phyloP scores from a whole-genome alignment of 2,113 vertebrate genomes.

The Chamaetylas fuelleborni region DNA sequence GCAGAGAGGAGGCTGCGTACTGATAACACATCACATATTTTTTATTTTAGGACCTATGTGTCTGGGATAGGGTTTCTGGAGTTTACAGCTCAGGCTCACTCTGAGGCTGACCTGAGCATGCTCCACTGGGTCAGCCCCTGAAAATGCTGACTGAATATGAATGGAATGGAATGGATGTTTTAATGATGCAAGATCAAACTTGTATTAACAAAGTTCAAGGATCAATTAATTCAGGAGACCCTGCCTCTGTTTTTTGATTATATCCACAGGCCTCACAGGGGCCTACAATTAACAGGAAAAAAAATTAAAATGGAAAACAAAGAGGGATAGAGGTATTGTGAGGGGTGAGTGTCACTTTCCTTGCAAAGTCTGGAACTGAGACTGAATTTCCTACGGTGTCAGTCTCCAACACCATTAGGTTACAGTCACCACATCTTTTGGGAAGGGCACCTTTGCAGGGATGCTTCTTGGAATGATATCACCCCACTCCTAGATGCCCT shows the following conservation, averaged over 20 bases:
- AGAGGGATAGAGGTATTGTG: not conserved
- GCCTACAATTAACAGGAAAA: not conserved
- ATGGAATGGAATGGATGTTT: not conserved
- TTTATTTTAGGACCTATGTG: not conserved
- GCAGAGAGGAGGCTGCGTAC: not conserved
- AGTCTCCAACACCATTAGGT: rapidly evolving
- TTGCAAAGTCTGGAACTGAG: not conserved
- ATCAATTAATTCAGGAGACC: not conserved
- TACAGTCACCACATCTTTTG: not conserved
- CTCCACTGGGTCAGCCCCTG: not conserved
- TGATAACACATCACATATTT: not conserved
- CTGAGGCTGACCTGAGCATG: not conserved
- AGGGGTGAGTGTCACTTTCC: not conserved
- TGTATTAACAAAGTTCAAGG: not conserved
- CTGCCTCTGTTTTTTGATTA: not conserved
- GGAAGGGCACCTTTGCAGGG: not conserved
- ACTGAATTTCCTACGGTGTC: not conserved
- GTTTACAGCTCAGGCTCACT: not conserved
- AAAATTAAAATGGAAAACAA: not conserved
- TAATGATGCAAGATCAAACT: not conserved
- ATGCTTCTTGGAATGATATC: not conserved
- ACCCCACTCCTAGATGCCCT: no score
- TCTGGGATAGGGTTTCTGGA: not conserved
- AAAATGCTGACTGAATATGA: not conserved
- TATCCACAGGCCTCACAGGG: not conserved